Conservation (phyloP, 2,797 vertebrate genomes). For the Meriones psammophilus region DNA sequence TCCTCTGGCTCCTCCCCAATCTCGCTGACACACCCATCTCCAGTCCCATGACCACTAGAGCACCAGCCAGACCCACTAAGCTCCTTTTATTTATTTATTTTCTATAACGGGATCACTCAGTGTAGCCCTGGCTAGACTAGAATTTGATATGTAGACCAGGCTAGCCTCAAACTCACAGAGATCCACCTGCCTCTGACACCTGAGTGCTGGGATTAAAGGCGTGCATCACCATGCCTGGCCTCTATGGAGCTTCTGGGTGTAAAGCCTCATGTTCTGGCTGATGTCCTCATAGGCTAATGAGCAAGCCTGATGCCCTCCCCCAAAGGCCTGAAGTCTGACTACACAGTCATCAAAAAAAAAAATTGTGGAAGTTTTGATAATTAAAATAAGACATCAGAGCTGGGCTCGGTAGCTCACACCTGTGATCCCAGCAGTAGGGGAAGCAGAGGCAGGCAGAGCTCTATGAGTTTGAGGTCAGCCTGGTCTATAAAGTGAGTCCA, state of each 20-base stretch:
- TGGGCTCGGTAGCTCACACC: too few species aligned
- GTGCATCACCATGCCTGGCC: fast-evolving
- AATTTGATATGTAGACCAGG: background rate
- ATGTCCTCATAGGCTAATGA: fast-evolving
- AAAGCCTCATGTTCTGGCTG: fast-evolving
- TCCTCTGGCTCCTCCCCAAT: background rate
- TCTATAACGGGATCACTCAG: background rate
- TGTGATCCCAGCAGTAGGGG: too few species aligned
- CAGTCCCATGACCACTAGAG: fast-evolving
- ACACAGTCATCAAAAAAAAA: background rate
- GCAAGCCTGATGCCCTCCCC: too few species aligned
- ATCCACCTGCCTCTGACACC: background rate
- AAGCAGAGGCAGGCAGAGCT: too few species aligned
- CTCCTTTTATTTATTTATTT: background rate
- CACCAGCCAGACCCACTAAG: background rate
- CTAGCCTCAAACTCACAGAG: background rate
- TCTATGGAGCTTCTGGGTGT: fast-evolving
- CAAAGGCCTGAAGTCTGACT: background rate
- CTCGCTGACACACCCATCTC: fast-evolving
- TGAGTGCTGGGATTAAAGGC: background rate
- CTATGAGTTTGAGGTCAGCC: too few species aligned
- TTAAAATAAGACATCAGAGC: background rate
- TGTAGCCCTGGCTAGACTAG: background rate
- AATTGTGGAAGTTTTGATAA: background rate
- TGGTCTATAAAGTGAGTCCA: too few species aligned